These are phyloP conservation scores for Lates japonicus DNA, from an alignment of 2,797 vertebrate genomes.

Conservation along the genomic window DNA sequence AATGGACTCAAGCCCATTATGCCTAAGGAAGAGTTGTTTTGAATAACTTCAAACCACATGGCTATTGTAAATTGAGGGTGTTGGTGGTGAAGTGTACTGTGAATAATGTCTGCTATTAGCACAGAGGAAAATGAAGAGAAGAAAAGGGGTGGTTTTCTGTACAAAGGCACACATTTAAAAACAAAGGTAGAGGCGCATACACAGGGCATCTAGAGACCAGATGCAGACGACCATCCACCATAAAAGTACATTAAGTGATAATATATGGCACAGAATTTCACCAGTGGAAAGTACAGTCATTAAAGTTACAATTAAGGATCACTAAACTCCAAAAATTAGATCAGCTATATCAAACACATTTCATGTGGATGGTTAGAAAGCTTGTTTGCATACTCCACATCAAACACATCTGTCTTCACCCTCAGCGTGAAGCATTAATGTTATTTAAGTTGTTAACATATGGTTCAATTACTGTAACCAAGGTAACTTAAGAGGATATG, in stretches of 20 bases:
- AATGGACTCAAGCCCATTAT: constrained; percentile 46
- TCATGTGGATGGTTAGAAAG: no score
- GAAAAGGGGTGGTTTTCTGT: not conserved
- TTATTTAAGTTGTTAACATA: no score
- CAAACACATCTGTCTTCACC: no score
- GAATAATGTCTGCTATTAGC: constrained; percentile 34
- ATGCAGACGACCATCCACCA: not conserved
- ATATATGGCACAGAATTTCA: not conserved
- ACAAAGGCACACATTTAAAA: not conserved
- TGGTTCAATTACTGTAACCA: no score
- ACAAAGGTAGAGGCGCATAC: not conserved
- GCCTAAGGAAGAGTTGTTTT: constrained; percentile 19
- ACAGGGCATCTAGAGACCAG: not conserved
- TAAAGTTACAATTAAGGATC: not conserved
- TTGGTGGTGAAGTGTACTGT: constrained; percentile 33
- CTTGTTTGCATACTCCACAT: not conserved
- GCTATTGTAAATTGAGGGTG: constrained; percentile 39
- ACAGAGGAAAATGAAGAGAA: constrained; percentile 1
- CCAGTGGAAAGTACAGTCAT: not conserved
- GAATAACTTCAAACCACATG: constrained; percentile 31
- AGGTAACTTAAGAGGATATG: not conserved
- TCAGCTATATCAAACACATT: no score
- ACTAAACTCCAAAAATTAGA: not conserved
- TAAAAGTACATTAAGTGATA: not conserved
- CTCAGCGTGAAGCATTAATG: no score